phyloP scores from a whole-genome alignment of 1,140 invertebrate genomes.

The Portunus trituberculatus region DNA sequence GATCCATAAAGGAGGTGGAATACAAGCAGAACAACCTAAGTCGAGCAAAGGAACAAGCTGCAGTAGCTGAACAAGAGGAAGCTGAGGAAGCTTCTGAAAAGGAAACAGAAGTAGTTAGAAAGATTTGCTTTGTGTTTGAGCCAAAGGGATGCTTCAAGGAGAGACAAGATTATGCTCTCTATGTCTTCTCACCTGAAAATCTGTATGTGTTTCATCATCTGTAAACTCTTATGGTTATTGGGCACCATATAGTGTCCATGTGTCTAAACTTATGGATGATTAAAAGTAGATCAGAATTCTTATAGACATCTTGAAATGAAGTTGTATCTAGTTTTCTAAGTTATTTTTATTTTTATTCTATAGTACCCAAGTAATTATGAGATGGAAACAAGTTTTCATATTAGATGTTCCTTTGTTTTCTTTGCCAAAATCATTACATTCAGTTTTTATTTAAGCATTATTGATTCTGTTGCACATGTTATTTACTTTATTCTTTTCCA shows the following conservation, averaged over 20 bases:
- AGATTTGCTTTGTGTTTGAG: conserved; percentile 79
- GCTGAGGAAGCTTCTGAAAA: conserved; percentile 78
- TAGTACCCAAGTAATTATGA: too few species aligned
- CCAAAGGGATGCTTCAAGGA: conserved; percentile 91
- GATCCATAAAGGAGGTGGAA: conserved; percentile 73
- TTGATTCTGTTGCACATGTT: too few species aligned
- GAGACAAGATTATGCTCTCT: conserved; percentile 92
- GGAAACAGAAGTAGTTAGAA: conserved; percentile 76
- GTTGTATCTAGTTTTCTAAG: too few species aligned
- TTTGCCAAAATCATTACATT: too few species aligned
- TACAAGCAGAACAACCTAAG: conserved; percentile 76
- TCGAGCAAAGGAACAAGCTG: conserved; percentile 78
- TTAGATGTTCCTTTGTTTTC: too few species aligned
- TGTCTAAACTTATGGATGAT: too few species aligned
- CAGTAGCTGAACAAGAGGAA: conserved; percentile 77
- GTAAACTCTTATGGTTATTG: not conserved
- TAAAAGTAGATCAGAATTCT: too few species aligned
- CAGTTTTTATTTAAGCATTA: too few species aligned
- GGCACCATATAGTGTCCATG: too few species aligned
- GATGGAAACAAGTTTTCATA: too few species aligned
- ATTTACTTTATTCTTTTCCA: conserved; percentile 80
- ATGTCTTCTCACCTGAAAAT: conserved; percentile 91
- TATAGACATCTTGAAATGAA: too few species aligned
- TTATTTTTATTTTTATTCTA: too few species aligned
- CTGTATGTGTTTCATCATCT: conserved; percentile 82